Evolutionary conservation across 1,140 invertebrate species (phyloP).

Genomic region (Calosoma granatense): DNA sequence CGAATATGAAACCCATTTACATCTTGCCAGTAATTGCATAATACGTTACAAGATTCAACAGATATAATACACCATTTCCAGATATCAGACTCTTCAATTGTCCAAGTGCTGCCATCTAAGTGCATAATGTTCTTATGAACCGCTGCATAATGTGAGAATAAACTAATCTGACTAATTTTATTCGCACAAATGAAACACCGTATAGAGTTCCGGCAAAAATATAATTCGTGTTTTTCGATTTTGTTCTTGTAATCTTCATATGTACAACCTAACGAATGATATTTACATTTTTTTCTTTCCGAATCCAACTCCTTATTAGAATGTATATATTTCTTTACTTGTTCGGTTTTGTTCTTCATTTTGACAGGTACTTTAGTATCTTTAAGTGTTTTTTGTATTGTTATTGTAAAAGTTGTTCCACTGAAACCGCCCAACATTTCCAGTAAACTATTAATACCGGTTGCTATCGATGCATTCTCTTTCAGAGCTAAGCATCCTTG

Average conservation of each 20-base stretch:
- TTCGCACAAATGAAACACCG: too few species aligned
- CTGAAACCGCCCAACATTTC: background rate
- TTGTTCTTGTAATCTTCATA: background rate
- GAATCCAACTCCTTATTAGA: background rate
- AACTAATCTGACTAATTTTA: too few species aligned
- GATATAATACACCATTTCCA: too few species aligned
- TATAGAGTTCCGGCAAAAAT: too few species aligned
- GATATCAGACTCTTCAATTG: too few species aligned
- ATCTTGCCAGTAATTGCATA: too few species aligned
- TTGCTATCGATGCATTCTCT: background rate
- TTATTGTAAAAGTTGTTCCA: background rate
- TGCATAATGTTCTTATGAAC: too few species aligned
- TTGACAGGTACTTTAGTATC: background rate
- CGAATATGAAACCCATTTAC: too few species aligned
- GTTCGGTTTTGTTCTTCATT: background rate
- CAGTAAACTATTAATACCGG: background rate
- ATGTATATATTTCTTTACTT: background rate
- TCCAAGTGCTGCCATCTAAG: too few species aligned
- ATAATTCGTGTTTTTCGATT: background rate
- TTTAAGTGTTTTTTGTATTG: background rate
- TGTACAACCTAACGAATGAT: background rate
- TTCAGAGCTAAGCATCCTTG: background rate
- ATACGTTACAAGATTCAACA: too few species aligned
- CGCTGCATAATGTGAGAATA: too few species aligned
- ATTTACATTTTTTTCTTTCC: background rate